These are phyloP conservation scores for Aplidium turbinatum DNA, from an alignment of 23 tunicate genomes.

Conservation along the genomic window DNA sequence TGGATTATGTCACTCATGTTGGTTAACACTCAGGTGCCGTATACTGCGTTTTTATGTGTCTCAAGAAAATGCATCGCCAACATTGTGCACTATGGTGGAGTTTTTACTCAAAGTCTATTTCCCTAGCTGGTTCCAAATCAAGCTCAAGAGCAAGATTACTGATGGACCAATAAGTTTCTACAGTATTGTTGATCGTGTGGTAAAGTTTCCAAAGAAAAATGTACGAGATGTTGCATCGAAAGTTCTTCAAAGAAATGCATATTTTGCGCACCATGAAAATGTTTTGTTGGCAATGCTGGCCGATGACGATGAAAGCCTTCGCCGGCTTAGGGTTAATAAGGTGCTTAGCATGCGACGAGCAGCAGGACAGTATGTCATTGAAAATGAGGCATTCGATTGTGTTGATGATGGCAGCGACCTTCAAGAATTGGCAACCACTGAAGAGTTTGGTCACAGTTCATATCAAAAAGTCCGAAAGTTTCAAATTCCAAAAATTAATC, in stretches of 20 bases:
- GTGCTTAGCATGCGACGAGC: slow-evolving; percentile 2
- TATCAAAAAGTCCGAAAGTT: no score
- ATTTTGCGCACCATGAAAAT: slow-evolving; percentile 48
- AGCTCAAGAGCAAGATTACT: not conserved
- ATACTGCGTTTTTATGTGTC: slow-evolving; percentile 33
- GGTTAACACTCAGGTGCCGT: slow-evolving; percentile 27
- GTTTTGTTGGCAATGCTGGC: slow-evolving; percentile 31
- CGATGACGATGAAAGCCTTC: slow-evolving; percentile 18
- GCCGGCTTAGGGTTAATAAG: slow-evolving; percentile 3
- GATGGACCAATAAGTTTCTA: slow-evolving; percentile 29
- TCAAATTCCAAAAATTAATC: no score
- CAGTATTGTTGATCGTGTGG: not conserved
- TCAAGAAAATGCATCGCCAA: not conserved
- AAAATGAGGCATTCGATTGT: no score
- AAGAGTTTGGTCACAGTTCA: no score
- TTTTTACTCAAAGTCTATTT: slow-evolving; percentile 27
- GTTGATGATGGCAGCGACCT: no score
- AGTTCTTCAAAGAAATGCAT: slow-evolving; percentile 17
- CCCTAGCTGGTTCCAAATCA: slow-evolving; percentile 29
- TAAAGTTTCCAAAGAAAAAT: slow-evolving; percentile 15
- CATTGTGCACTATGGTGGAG: slow-evolving; percentile 3
- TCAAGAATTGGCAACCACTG: no score
- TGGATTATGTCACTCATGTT: slow-evolving; percentile 25
- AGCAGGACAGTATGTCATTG: no score
- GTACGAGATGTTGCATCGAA: slow-evolving; percentile 9